Base-by-base conservation (phyloP, 2,113 vertebrate genomes). In the Megaceryle maxima region DNA sequence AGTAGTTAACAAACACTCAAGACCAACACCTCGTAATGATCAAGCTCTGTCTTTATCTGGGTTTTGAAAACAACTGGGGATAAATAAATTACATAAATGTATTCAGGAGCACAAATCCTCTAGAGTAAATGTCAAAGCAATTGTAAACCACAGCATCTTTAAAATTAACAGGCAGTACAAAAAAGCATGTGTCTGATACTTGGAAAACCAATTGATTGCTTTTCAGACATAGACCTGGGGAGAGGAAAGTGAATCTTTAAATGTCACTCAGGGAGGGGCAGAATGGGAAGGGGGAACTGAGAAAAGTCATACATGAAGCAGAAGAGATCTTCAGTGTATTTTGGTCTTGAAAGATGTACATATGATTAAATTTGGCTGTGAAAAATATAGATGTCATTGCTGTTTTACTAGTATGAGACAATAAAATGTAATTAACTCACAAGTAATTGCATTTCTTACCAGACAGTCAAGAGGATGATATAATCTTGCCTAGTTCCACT, bases 51-150 rank as follows among this genome's bases (percentile, higher is more conserved):
- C 33, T 91, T 95, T 94, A 53, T 76, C 14, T 25, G 35, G 13
- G 39, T 81, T 93, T 94, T 73, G 83, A 76, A 96, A 95, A 77
- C 69, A 88, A 78, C 74, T 73, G 50, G 70, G 86, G n/a, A 75
- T 93, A 95, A 92, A 88, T 73, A 95, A 96, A 96, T 96, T 75
- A 59, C 62, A 2, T 75, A 83, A 92, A 95, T 85, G 37, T 93
- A 97, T 96, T 95, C 95, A 96, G 57, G 37, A 95, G 67, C 96
- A 96, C 88, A 96, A 91, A 91, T 91, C 73, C 76, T 84, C 77
- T 73, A 66, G 88, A 63, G 55, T 59, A 92, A 94, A 72, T 79
- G 62, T 85, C 88, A 97, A 88, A 91, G 90, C 76, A 89, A 87
- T 73, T 82, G 88, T 94, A 70, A 96, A 94, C 59, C 6, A 3